A percentile compares a stretch with the other conserved stretches of the same genome.
Evolutionary conservation across 2,113 vertebrate genomes (phyloP).

Genomic region (Rhineura floridana): DNA sequence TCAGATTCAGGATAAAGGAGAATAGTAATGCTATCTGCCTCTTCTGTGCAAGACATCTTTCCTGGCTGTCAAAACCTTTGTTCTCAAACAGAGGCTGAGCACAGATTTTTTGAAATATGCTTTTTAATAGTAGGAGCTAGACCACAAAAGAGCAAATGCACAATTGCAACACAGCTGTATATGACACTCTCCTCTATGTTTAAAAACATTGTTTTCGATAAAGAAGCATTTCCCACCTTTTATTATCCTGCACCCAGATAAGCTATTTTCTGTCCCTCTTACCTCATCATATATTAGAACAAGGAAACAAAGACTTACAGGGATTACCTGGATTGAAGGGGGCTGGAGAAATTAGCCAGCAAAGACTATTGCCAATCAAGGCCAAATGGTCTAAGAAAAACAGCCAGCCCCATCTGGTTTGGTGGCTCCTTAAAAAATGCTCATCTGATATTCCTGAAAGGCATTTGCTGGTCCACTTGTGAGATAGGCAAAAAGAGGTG

Average conservation of each 20-base stretch:
- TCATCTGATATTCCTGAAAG: constrained; percentile 57
- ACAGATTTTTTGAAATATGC: constrained; percentile 23
- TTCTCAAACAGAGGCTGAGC: constrained; percentile 65
- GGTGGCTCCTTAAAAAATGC: constrained; percentile 13
- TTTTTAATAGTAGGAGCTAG: constrained; percentile 27
- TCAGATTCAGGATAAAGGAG: constrained; percentile 42
- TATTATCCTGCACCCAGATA: constrained; percentile 23
- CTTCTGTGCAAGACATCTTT: constrained; percentile 53
- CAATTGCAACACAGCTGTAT: neutral
- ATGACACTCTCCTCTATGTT: neutral
- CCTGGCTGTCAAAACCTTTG: constrained; percentile 76
- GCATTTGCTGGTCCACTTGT: constrained; percentile 67
- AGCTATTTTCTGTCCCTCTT: constrained; percentile 61
- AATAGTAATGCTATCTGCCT: constrained; percentile 41
- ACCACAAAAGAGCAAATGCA: neutral
- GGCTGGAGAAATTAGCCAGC: constrained; percentile 47
- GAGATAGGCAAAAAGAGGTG: constrained; percentile 60
- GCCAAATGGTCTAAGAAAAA: constrained; percentile 27
- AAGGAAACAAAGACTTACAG: constrained; percentile 71
- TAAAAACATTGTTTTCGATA: constrained; percentile 20
- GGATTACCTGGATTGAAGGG: constrained; percentile 71
- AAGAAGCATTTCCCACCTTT: constrained; percentile 41
- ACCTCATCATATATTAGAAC: neutral
- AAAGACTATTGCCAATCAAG: constrained; percentile 44
- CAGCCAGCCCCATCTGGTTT: constrained; percentile 20